Conservation (phyloP, 2,888 invertebrate genomes). For the Mesorhabditis sp. region DNA sequence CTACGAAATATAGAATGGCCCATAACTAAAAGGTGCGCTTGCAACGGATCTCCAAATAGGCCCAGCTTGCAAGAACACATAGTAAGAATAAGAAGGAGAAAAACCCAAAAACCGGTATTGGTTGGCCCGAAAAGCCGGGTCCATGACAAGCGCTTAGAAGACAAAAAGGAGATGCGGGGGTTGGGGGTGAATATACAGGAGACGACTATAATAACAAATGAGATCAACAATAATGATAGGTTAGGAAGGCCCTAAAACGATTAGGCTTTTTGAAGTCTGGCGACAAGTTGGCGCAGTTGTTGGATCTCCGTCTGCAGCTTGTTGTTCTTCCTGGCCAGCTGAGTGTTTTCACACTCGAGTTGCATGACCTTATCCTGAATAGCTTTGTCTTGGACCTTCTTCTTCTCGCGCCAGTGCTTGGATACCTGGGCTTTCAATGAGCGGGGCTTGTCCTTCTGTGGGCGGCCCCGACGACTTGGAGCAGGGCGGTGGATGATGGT, state of each 20-base stretch:
- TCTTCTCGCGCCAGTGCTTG: background rate
- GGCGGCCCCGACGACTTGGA: background rate
- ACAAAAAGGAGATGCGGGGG: too few species aligned
- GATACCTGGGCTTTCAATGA: slow-evolving; percentile 1
- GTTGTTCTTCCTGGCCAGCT: background rate
- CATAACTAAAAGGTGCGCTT: too few species aligned
- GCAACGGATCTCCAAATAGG: too few species aligned
- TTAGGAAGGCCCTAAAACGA: background rate
- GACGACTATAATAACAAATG: too few species aligned
- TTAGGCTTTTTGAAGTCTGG: background rate
- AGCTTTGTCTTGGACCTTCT: background rate
- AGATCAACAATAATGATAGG: too few species aligned
- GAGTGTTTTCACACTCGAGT: background rate
- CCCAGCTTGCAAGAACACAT: too few species aligned
- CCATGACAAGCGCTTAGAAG: too few species aligned
- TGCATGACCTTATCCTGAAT: background rate
- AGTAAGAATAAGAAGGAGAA: too few species aligned
- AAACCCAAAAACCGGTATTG: too few species aligned
- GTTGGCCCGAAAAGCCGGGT: too few species aligned
- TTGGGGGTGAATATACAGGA: too few species aligned
- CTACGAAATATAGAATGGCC: too few species aligned
- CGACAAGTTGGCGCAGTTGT: background rate
- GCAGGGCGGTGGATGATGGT: background rate
- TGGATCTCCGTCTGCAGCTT: background rate
- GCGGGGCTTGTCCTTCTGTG: background rate